These are phyloP conservation scores for Zoanthus sociatus DNA, from an alignment of 92 coral and sea anemone species.

Conservation along the genomic window DNA sequence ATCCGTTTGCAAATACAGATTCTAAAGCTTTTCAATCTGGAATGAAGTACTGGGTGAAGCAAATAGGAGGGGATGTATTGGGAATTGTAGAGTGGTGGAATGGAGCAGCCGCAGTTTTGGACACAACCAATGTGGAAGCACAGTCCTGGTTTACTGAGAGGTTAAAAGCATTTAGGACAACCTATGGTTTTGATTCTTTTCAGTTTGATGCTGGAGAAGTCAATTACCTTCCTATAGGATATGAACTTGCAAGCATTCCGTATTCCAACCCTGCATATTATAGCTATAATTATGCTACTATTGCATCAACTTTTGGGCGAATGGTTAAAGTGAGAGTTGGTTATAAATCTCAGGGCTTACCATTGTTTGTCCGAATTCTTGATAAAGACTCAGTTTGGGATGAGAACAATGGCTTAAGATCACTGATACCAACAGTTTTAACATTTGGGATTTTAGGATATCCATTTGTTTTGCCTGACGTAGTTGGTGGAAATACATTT, in stretches of 20 bases:
- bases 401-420: slow-evolving; percentile 72
- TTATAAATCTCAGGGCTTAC: slow-evolving; percentile 70
- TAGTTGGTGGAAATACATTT: slow-evolving; percentile 82
- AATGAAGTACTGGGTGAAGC: slow-evolving; percentile 76
- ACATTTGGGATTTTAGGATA: slow-evolving; percentile 87
- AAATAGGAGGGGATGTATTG: slow-evolving; percentile 64
- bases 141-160: slow-evolving; percentile 60
- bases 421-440: slow-evolving; percentile 82
- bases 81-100: slow-evolving; percentile 87
- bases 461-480: slow-evolving; percentile 87
- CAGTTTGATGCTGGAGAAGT: slow-evolving; percentile 88
- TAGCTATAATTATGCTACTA: slow-evolving; percentile 68
- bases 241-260: slow-evolving; percentile 56
- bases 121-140: slow-evolving; percentile 68
- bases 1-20: slow-evolving; percentile 82
- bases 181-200: slow-evolving; percentile 76
- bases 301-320: slow-evolving; percentile 76
- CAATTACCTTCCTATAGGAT: slow-evolving; percentile 75
- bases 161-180: slow-evolving; percentile 64
- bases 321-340: slow-evolving; percentile 85
- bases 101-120: slow-evolving; percentile 77
- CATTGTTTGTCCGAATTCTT: slow-evolving; percentile 77
- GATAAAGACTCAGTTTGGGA: slow-evolving; percentile 81
- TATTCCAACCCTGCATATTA: slow-evolving; percentile 72
- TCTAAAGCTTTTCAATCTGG: slow-evolving; percentile 77